Evolutionary conservation across 2,888 invertebrate genomes (phyloP), one percentile per base, ranked within the genome.

Genomic region (Campoplex nolae): DNA sequence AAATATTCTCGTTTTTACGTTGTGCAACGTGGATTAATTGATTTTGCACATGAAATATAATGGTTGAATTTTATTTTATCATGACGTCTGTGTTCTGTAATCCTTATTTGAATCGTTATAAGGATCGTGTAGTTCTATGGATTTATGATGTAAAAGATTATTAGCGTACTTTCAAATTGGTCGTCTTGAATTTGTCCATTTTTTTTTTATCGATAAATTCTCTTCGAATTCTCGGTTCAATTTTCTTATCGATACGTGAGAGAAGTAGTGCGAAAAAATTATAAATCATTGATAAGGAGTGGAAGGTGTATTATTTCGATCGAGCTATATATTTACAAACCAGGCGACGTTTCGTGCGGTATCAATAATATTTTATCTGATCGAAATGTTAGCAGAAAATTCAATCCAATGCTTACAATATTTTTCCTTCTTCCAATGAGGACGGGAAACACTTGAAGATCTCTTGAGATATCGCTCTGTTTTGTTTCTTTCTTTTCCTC

Each of bases 241-340:
- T 71, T 3, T 58, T 45, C 35, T 71, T 71, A 71, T 79, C 71
- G 80, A 16, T 13, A 62, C 42, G 8, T 58, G 48, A 32, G 32
- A 48, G 42, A 58, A 45, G 48, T 48, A 48, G 62, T 28, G 16
- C 32, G 62, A 23, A 77, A 77, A 77, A 68, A 65, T 16, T 1
- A 67, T 51, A 54, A 77, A 65, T 76, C 65, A 65, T 48, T 76
- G 76, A 65, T 76, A 76, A 65, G n/a, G 6, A 48, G 76, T 35
- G 16, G 32, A n/a, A 48, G 76, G 48, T 11, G 48, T n/a, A 18
- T 23, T 23, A n/a, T 76, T 76, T 32, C 6, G 32, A 51, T 65
- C 58, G 65, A 76, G 18, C 48, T 18, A 13, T 65, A 13, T 65
- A 35, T 65, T 51, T 65, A n/a, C 48, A 6, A 65, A 48, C n/a